Evolutionary conservation across 2,888 invertebrate genomes (phyloP).

Genomic region (Trachelus troglodyta): DNA sequence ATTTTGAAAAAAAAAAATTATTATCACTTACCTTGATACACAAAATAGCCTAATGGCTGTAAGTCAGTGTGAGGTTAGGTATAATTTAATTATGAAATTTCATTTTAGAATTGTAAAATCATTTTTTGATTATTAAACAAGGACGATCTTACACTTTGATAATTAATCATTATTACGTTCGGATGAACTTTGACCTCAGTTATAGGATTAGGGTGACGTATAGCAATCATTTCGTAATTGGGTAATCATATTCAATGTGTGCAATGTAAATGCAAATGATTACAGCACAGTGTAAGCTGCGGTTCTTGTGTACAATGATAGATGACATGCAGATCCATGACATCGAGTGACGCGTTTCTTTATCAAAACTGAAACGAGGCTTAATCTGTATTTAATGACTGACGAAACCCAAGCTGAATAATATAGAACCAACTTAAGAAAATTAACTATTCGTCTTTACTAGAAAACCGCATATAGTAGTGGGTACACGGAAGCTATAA

Average conservation of each 20-base stretch:
- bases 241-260: background rate
- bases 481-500: background rate
- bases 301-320: background rate
- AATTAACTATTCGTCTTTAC: background rate
- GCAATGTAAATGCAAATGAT: background rate
- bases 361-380: background rate
- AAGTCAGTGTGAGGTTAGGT: background rate
- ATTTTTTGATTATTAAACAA: background rate
- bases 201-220: background rate
- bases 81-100: background rate
- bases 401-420: background rate
- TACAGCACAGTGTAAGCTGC: background rate
- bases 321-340: background rate
- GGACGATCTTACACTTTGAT: background rate
- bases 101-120: background rate
- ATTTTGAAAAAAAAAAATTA: background rate
- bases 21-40: background rate
- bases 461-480: background rate
- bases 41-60: background rate
- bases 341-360: background rate
- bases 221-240: background rate
- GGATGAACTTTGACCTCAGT: background rate
- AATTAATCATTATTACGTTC: background rate
- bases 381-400: background rate
- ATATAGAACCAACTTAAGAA: background rate